Base-by-base conservation (phyloP, 2,113 vertebrate genomes). In the Oreotrochilus melanogaster region DNA sequence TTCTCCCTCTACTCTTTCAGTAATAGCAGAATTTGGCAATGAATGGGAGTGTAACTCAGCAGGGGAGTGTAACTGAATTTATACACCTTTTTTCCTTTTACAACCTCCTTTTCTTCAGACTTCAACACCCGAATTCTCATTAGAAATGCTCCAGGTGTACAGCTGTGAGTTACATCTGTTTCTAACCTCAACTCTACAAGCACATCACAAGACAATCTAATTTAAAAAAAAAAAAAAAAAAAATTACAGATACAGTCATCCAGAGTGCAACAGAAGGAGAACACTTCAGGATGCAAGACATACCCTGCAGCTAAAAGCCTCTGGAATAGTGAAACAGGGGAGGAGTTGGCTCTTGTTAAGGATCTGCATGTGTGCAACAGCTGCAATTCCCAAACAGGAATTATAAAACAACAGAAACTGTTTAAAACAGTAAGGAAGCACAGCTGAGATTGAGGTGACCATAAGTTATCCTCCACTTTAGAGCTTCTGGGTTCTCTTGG, bases 341-440 rank as follows among this genome's bases (percentile, higher is more conserved):
- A 28, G 11, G 30, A 78, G 14, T 2, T 72, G 61, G 66, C 80
- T 91, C 72, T 88, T 78, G 18, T 60, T 92, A 78, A 87, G 61
- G 61, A 72, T 51, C 73, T 82, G 28, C 83, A 91, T 89, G 19
- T 87, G 73, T 82, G 35, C 50, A 91, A 72, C 84, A 95, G 89
- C 93, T 95, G 93, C 70, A 95, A 95, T 92, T 91, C 42, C 31
- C 58, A 91, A 93, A 89, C 66, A 94, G 45, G 31, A 78, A 76
- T 87, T 92, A 78, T 69, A 75, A 31, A 92, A 80, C 1, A 95
- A 88, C 12, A 81, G 86, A 86, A 85, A 57, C 89, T 87, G 51
- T 61, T 89, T 11, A 3, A 79, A 88, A 65, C 65, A 74, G 21
- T 81, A 72, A 95, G 65, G 39, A 81, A 48, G 48, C 53, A 93